A percentile compares a stretch with the other conserved stretches of the same genome.
Conservation (phyloP, 2,113 vertebrate genomes). For the Malurus cyaneus region DNA sequence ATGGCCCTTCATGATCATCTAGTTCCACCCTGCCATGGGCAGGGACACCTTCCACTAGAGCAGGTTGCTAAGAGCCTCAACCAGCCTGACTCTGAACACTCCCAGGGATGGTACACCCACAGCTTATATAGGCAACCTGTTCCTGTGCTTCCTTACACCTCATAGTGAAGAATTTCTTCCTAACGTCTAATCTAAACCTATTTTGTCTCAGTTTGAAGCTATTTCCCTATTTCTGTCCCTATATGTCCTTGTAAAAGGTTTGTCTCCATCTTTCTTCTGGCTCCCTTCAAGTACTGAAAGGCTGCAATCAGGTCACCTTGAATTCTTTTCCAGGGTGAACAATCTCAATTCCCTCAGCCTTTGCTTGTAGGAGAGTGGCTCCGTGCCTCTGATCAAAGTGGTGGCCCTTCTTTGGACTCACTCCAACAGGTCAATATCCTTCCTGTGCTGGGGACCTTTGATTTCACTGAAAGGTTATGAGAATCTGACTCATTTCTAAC, state of each 20-base stretch:
- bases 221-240: background rate
- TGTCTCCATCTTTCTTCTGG: background rate
- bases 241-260: no score
- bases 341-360: background rate
- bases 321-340: background rate
- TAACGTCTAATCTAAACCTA: background rate
- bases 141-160: background rate
- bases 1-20: background rate
- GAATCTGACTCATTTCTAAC: background rate
- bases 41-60: background rate
- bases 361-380: background rate
- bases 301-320: background rate
- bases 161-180: background rate
- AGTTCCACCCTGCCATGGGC: background rate
- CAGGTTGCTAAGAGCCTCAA: background rate
- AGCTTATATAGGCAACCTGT: background rate
- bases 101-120: background rate
- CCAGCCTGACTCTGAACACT: background rate
- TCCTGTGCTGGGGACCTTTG: background rate
- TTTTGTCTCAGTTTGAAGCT: background rate
- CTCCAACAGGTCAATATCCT: background rate
- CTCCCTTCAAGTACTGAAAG: background rate
- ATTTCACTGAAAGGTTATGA: background rate
- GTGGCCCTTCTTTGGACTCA: background rate
- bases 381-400: background rate